phyloP scores from a whole-genome alignment of 2,797 vertebrate species.

The Cynodonichthys magdalenae region DNA sequence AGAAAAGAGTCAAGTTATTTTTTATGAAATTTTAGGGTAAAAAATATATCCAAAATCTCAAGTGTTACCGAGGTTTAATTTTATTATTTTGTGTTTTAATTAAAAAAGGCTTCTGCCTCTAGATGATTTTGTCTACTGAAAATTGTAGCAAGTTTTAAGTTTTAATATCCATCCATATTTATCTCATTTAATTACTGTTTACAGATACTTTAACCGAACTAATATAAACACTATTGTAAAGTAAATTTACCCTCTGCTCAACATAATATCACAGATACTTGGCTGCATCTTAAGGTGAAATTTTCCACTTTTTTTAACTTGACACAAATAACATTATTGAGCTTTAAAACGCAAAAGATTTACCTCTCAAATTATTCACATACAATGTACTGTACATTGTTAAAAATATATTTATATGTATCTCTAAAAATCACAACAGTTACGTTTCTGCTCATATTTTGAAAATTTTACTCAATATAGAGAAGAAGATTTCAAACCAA shows the following conservation, averaged over 20 bases:
- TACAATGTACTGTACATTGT: too few relatives aligned
- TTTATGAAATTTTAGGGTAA: too few relatives aligned
- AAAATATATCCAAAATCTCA: too few relatives aligned
- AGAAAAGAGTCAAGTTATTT: too few relatives aligned
- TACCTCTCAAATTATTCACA: neutral
- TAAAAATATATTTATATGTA: slow-evolving; percentile 3
- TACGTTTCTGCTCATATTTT: too few relatives aligned
- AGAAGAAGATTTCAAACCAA: neutral
- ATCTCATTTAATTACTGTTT: neutral
- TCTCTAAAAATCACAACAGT: neutral
- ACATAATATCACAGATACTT: neutral
- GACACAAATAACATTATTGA: too few relatives aligned
- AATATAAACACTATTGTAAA: neutral
- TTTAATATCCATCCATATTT: neutral
- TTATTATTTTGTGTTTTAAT: neutral
- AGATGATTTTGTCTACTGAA: neutral
- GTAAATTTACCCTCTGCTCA: too few relatives aligned
- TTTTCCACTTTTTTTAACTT: neutral
- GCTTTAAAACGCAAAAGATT: neutral
- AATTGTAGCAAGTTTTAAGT: neutral
- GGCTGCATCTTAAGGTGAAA: neutral
- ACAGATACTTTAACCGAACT: neutral
- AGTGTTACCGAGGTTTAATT: neutral
- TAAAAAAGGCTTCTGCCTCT: neutral
- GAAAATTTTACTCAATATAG: neutral